Percentiles rank a stretch among this genome's conserved stretches.
phyloP scores from a whole-genome alignment of 2,888 invertebrate genomes.

The Oscheius sp. region DNA sequence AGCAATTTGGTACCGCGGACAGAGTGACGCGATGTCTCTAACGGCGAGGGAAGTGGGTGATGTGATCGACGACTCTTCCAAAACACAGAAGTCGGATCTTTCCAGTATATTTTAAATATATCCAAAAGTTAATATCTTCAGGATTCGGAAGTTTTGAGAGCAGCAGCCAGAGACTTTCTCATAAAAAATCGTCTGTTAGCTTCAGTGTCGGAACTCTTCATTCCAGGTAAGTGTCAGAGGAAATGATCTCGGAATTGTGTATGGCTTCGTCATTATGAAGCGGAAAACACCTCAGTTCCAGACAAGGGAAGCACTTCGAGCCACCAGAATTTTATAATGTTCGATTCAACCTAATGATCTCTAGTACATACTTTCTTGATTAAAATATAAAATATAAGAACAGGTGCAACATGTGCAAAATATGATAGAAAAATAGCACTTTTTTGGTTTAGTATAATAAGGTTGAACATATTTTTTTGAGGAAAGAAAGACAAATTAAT shows the following conservation, averaged over 20 bases:
- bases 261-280: not conserved
- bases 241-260: conserved; percentile 1
- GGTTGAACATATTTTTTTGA: too few relatives aligned
- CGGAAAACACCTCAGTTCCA: not conserved
- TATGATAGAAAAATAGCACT: too few relatives aligned
- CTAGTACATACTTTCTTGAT: too few relatives aligned
- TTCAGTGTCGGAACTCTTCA: conserved; percentile 23
- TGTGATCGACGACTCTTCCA: conserved; percentile 3
- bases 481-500: too few relatives aligned
- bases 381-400: too few relatives aligned
- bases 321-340: not conserved
- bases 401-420: too few relatives aligned
- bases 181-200: conserved; percentile 12
- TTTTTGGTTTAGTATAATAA: too few relatives aligned
- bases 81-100: conserved; percentile 11
- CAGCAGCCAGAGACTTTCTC: not conserved
- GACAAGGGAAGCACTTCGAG: not conserved
- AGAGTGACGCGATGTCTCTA: conserved; percentile 13
- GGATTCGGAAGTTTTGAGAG: conserved; percentile 17
- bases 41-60: conserved; percentile 18
- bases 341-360: too few relatives aligned
- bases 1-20: conserved; percentile 32
- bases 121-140: not conserved
- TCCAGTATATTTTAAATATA: not conserved
- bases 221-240: conserved; percentile 10